These are phyloP conservation scores for Muscicapa adusta DNA, from an alignment of 2,113 vertebrate species.

Conservation along the genomic window DNA sequence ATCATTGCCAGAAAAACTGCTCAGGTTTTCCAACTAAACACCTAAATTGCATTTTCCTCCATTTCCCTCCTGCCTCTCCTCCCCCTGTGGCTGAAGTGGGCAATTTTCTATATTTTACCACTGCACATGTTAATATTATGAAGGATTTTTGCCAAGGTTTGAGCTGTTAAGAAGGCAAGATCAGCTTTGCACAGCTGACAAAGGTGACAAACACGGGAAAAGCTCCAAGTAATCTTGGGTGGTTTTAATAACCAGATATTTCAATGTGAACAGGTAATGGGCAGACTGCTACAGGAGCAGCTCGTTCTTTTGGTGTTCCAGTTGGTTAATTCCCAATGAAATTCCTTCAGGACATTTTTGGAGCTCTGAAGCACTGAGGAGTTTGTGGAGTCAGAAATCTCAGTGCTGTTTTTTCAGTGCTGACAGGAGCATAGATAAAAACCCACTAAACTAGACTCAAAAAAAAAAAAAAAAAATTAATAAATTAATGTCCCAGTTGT, in stretches of 20 bases:
- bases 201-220: background rate
- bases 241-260: background rate
- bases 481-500: background rate
- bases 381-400: background rate
- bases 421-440: background rate
- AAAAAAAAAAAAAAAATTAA: background rate
- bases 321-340: background rate
- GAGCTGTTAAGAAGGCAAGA: background rate
- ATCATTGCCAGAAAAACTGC: rapidly evolving
- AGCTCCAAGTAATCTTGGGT: background rate
- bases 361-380: background rate
- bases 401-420: background rate
- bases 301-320: background rate
- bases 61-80: background rate
- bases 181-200: background rate
- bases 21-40: background rate
- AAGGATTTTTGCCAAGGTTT: background rate
- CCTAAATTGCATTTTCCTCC: background rate
- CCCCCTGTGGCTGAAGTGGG: background rate
- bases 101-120: background rate
- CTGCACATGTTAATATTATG: background rate
- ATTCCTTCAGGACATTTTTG: background rate
- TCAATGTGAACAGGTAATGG: background rate
- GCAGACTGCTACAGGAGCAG: background rate
- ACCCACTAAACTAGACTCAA: background rate